A percentile compares a stretch with the other conserved stretches of the same genome.
phyloP scores from a whole-genome alignment of 2,113 vertebrate genomes.

The Colaptes auratus region DNA sequence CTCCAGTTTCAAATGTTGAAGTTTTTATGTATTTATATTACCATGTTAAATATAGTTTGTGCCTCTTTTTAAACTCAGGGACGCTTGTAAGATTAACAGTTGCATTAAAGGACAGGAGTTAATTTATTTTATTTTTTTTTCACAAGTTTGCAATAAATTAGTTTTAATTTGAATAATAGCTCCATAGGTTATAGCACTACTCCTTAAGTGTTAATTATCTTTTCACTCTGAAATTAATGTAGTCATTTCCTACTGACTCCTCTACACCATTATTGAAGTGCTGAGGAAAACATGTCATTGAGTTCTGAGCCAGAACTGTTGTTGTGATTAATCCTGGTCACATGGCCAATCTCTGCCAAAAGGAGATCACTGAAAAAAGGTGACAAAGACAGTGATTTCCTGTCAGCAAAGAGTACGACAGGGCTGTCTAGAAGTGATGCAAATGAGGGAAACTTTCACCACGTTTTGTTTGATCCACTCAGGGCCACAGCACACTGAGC shows the following conservation, averaged over 20 bases:
- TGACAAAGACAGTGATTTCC: slow-evolving; percentile 90
- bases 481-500: slow-evolving; percentile 72
- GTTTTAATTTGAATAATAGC: slow-evolving; percentile 79
- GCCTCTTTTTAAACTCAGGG: slow-evolving; percentile 8
- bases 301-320: slow-evolving; percentile 79
- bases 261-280: slow-evolving; percentile 76
- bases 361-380: slow-evolving; percentile 85
- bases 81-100: slow-evolving; percentile 49
- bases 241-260: slow-evolving; percentile 81
- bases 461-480: slow-evolving; percentile 83
- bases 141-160: slow-evolving; percentile 76
- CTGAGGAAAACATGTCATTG: slow-evolving; percentile 83
- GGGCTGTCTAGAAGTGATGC: slow-evolving; percentile 87
- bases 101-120: not conserved
- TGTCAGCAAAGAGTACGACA: slow-evolving; percentile 85
- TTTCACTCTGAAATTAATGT: slow-evolving; percentile 82
- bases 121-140: not conserved
- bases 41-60: slow-evolving; percentile 52
- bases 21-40: slow-evolving; percentile 66
- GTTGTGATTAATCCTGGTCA: slow-evolving; percentile 85
- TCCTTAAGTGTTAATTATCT: slow-evolving; percentile 82
- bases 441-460: slow-evolving; percentile 86
- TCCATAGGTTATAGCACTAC: slow-evolving; percentile 76
- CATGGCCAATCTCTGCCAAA: slow-evolving; percentile 85
- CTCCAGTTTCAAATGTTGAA: slow-evolving; percentile 72